These are phyloP conservation scores for Leucoma salicis DNA, from an alignment of 2,888 invertebrate genomes.

Conservation along the genomic window DNA sequence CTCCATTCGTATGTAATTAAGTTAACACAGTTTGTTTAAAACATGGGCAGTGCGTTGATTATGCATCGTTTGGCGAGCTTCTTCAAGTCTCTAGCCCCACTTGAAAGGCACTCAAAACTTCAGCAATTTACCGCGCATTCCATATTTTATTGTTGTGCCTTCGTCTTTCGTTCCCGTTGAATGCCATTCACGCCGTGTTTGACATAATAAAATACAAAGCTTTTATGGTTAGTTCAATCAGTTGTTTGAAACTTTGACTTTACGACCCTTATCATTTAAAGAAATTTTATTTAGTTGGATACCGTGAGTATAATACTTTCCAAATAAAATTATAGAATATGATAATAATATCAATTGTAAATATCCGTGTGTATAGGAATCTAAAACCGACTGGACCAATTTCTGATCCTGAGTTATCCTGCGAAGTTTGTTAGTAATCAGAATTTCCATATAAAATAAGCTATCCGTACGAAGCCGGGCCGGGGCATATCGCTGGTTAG, in stretches of 20 bases:
- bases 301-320: not conserved
- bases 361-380: too few species aligned
- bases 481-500: too few species aligned
- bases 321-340: not conserved
- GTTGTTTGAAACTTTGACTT: not conserved
- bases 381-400: too few species aligned
- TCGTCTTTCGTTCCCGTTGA: conserved; percentile 28
- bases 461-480: too few species aligned
- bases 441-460: too few species aligned
- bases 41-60: conserved; percentile 51
- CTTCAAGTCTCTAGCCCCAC: conserved; percentile 40
- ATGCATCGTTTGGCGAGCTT: conserved; percentile 49
- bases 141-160: conserved; percentile 34
- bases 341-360: too few species aligned
- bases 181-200: conserved; percentile 1
- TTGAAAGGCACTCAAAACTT: conserved; percentile 51
- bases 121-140: conserved; percentile 40
- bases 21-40: not conserved
- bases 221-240: conserved; percentile 2
- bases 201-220: not conserved
- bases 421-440: too few species aligned
- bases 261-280: not conserved
- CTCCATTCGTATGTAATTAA: too few species aligned
- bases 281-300: conserved; percentile 1
- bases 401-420: too few species aligned